Percentiles rank a stretch among this genome's conserved stretches.
Conservation (phyloP, 2,113 vertebrate species). For the Nerophis lumbriciformis region DNA sequence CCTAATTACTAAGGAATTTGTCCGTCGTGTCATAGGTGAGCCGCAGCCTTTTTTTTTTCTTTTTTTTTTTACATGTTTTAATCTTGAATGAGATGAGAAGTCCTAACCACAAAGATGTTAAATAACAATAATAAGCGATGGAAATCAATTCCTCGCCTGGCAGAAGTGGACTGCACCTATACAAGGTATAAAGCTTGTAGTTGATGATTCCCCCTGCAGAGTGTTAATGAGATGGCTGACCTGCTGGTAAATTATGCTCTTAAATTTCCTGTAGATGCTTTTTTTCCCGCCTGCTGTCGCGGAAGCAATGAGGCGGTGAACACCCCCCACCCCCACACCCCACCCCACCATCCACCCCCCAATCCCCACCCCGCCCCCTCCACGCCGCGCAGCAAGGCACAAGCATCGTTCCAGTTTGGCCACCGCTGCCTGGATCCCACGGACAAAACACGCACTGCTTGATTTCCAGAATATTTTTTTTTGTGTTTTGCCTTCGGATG, state of each 20-base stretch:
- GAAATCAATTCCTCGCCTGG: too few relatives aligned
- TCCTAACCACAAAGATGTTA: too few relatives aligned
- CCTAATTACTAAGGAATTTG: too few relatives aligned
- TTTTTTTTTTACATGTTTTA: too few relatives aligned
- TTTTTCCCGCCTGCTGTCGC: slow-evolving; percentile 45
- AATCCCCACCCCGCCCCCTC: slow-evolving; percentile 23
- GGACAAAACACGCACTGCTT: slow-evolving; percentile 50
- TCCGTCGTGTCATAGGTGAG: too few relatives aligned
- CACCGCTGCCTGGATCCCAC: slow-evolving; percentile 36
- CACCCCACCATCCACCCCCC: neutral
- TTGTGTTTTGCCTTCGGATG: neutral
- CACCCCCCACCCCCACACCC: slow-evolving; percentile 48
- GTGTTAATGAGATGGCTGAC: slow-evolving; percentile 59
- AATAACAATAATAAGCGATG: too few relatives aligned
- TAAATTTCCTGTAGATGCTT: slow-evolving; percentile 55
- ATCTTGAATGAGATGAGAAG: too few relatives aligned
- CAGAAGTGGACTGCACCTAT: slow-evolving; percentile 19
- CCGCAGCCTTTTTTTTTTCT: too few relatives aligned
- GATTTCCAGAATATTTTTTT: neutral
- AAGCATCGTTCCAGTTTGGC: slow-evolving; percentile 45
- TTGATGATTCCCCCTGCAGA: slow-evolving; percentile 32
- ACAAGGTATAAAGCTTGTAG: slow-evolving; percentile 33
- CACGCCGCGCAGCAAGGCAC: slow-evolving; percentile 29
- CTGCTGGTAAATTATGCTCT: slow-evolving; percentile 54
- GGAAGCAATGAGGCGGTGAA: slow-evolving; percentile 40